Base-by-base conservation (phyloP, 2,797 vertebrate genomes). In the Sternarchorhynchus goeldii region DNA sequence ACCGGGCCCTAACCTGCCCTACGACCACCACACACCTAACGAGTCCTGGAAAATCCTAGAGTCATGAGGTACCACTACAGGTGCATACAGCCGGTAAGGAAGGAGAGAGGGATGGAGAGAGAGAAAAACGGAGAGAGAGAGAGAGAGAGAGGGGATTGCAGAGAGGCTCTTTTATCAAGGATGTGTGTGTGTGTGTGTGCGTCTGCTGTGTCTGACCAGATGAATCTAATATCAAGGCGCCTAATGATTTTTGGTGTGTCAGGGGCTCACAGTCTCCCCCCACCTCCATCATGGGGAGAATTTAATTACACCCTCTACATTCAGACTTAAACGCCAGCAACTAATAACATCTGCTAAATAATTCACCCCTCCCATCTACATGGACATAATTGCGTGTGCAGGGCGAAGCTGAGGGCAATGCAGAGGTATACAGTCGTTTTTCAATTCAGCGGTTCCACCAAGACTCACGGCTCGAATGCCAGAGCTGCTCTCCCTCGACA, bases 311-410 rank as follows among this genome's bases (percentile, higher is more conserved):
- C 56, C 62, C 72, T 63, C 66, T 1, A 36, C 65, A 63, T 81
- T 80, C 82, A 83, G 84, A 81, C 79, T 5, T 20, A 39, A 6
- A 18, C 79, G 80, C 86, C 68, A 73, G 74, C 21, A 69, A 83
- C 81, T 90, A 89, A 88, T 86, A 92, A 84, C 71, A 88, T 84
- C 84, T 82, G 60, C 85, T 90, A 84, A 90, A 91, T 92, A 85
- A 91, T 88, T 91, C 81, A 88, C 79, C 86, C 78, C 81, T 79
- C 81, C 82, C 77, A 85, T 92, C 87, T 88, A 89, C 85, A 88
- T 86, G 82, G 84, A 87, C 91, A 88, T 88, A 90, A 82, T 72
- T 81, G 83, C 78, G 78, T 64, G 56, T 59, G 31, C 0, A 79
- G 82, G 73, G 81, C 84, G 76, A 76, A 84, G 79, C 85, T 67